These are phyloP conservation scores for Apaloderma vittatum DNA, from an alignment of 2,113 vertebrate species.

Conservation along the genomic window DNA sequence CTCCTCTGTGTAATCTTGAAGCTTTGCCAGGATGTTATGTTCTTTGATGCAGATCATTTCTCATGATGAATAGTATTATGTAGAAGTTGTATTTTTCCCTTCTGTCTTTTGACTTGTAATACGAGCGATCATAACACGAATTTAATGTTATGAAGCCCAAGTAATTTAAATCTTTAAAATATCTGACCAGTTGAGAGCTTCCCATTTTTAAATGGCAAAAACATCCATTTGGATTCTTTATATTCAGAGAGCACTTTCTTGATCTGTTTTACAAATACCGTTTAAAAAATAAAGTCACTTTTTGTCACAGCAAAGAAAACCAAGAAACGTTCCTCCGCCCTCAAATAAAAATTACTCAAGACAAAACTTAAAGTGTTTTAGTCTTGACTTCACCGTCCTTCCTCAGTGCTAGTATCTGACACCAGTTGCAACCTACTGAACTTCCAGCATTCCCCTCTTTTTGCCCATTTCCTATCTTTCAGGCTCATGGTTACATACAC, in stretches of 20 bases:
- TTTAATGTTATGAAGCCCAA: background rate
- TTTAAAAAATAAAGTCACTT: background rate
- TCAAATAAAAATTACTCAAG: background rate
- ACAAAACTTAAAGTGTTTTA: background rate
- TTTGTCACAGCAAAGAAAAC: background rate
- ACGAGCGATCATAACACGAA: background rate
- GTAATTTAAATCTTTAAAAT: background rate
- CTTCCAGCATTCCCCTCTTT: background rate
- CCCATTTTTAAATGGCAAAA: background rate
- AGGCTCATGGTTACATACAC: rapidly evolving
- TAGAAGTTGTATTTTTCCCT: slow-evolving; percentile 27
- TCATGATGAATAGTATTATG: slow-evolving; percentile 33
- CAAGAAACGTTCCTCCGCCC: background rate
- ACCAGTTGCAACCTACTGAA: rapidly evolving
- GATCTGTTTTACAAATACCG: background rate
- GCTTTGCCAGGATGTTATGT: slow-evolving; percentile 51
- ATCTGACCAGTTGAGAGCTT: background rate
- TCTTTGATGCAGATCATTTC: slow-evolving; percentile 60
- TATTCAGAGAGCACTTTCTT: background rate
- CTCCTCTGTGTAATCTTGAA: slow-evolving; percentile 57
- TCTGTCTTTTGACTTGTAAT: background rate
- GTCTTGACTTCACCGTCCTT: background rate
- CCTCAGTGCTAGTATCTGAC: background rate
- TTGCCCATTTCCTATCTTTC: background rate
- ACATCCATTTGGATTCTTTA: background rate